Percentiles rank a stretch among this genome's conserved stretches.
Conservation (phyloP, 2,113 vertebrate species). For the Sylvia atricapilla region DNA sequence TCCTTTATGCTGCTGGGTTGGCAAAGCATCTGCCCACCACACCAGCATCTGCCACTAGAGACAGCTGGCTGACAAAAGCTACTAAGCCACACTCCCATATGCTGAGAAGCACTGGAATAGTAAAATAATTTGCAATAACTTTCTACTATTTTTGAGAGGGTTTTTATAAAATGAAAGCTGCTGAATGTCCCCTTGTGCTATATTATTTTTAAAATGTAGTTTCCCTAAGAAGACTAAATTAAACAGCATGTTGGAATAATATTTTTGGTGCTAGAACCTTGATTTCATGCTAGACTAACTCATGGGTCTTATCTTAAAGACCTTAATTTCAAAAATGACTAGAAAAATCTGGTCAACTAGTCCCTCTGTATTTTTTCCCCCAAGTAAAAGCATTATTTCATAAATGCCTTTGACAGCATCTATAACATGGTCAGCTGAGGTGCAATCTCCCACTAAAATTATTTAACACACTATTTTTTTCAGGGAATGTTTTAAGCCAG, state of each 20-base stretch:
- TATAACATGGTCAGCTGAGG: background rate
- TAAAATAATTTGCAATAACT: background rate
- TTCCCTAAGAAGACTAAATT: background rate
- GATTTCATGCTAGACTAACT: background rate
- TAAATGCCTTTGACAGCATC: background rate
- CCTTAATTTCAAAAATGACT: background rate
- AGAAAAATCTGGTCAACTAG: background rate
- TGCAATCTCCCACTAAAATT: background rate
- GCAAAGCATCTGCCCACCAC: background rate
- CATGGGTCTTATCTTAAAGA: background rate
- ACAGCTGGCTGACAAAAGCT: background rate
- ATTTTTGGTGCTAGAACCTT: background rate
- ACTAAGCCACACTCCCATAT: background rate
- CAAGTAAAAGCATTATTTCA: background rate
- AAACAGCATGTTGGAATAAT: background rate
- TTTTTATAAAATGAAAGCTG: background rate
- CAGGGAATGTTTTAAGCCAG: background rate
- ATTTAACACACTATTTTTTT: background rate
- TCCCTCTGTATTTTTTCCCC: background rate
- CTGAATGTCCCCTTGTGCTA: background rate
- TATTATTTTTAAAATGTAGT: background rate
- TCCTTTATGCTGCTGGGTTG: background rate
- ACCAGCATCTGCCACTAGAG: background rate
- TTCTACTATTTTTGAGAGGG: background rate
- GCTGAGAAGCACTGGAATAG: background rate